Conservation (phyloP, 2,888 invertebrate genomes). For the Morpho achilles region DNA sequence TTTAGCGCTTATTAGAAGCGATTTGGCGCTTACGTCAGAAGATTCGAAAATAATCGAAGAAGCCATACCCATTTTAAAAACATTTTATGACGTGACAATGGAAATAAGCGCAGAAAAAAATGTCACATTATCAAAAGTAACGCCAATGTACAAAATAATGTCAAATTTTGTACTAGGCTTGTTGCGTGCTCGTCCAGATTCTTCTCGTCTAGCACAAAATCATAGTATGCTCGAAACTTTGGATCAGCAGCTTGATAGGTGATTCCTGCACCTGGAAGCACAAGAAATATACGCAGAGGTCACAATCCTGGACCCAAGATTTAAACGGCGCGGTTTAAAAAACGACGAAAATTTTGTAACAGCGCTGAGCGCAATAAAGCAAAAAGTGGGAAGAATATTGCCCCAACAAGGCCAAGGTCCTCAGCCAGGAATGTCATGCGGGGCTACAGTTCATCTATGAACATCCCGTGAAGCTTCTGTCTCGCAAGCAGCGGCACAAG, state of each 20-base stretch:
- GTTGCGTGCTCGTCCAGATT: too few species aligned
- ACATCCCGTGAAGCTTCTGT: too few species aligned
- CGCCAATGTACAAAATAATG: too few species aligned
- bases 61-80: constrained; percentile 1
- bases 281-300: constrained; percentile 13
- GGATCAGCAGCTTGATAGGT: too few species aligned
- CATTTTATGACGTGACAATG: constrained; percentile 28
- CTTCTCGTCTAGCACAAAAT: too few species aligned
- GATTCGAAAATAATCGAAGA: constrained; percentile 2
- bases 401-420: not conserved
- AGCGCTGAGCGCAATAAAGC: constrained; percentile 21
- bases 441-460: too few species aligned
- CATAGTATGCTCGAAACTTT: too few species aligned
- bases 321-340: constrained; percentile 6
- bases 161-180: too few species aligned
- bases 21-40: not conserved
- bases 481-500: too few species aligned
- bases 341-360: constrained; percentile 15
- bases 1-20: constrained; percentile 7
- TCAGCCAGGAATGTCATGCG: not conserved
- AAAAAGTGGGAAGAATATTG: constrained; percentile 10
- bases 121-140: constrained; percentile 21
- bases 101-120: constrained; percentile 28
- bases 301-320: constrained; percentile 10
- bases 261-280: constrained; percentile 12